Evolutionary conservation across 2,888 invertebrate species (phyloP).

Genomic region (Ceraclea dissimilis): DNA sequence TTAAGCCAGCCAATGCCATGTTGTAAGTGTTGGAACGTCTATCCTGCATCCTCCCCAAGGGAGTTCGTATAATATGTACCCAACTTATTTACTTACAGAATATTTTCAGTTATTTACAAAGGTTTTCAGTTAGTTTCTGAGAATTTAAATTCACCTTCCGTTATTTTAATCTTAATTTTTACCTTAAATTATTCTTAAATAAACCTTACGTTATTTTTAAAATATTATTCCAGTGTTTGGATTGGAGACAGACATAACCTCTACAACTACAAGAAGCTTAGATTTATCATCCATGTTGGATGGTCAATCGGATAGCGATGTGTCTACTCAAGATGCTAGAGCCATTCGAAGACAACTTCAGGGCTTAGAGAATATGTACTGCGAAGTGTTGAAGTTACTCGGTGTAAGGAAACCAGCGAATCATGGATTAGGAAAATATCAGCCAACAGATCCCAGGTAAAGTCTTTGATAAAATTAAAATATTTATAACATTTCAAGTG

Average conservation of each 20-base stretch:
- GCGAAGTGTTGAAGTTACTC: slow-evolving; percentile 58
- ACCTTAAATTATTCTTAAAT: too few relatives aligned
- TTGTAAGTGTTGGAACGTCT: too few relatives aligned
- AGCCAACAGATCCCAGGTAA: slow-evolving; percentile 50
- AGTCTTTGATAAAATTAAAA: too few relatives aligned
- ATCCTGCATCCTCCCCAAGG: too few relatives aligned
- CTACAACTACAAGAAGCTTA: slow-evolving; percentile 68
- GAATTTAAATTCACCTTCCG: too few relatives aligned
- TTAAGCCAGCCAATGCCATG: neutral
- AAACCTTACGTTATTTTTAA: neutral
- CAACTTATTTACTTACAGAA: neutral
- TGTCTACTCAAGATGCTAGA: slow-evolving; percentile 68
- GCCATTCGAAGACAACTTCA: slow-evolving; percentile 74
- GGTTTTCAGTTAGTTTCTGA: neutral
- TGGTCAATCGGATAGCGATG: slow-evolving; percentile 65
- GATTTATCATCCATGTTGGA: slow-evolving; percentile 75
- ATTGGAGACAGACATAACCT: slow-evolving; percentile 67
- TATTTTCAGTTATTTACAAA: neutral
- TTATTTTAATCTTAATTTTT: too few relatives aligned
- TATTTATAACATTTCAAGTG: neutral
- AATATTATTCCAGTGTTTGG: slow-evolving; percentile 52
- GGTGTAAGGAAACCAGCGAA: slow-evolving; percentile 36
- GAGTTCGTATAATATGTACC: too few relatives aligned
- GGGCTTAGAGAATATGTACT: slow-evolving; percentile 81
- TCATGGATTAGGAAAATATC: slow-evolving; percentile 36